Evolutionary conservation across 2,113 vertebrate species (phyloP), one percentile per base, ranked within the genome.

Genomic region (Gobiocypris rarus): DNA sequence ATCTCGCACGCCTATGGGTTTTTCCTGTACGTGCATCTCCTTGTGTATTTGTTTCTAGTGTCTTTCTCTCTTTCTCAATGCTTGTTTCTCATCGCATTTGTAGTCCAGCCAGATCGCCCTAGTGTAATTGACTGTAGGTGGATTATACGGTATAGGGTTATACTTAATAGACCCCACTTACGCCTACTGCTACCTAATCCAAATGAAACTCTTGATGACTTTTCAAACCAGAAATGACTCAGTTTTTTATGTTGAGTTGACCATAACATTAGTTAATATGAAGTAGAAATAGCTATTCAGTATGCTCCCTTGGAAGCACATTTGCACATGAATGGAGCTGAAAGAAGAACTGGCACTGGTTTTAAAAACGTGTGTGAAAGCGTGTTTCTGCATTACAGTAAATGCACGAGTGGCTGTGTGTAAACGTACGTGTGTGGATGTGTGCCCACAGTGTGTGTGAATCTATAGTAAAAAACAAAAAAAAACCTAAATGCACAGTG

Each of bases 281-380:
- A n/a, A 38, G 54, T 43, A 67, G 38, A 63, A 80, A 52, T 26
- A 50, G 77, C 24, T 19, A 67, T 50, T 80, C 22, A 84, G 24
- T 22, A 11, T 15, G 9, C 50, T 41, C 6, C 58, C 38, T 4
- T 48, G 15, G 17, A 63, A 61, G 24, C 22, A 24, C 11, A 86
- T 86, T 86, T 86, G 74, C 43, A 83, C 28, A 41, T 43, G 45
- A 84, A 76, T 59, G 14, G n/a, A 54, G 14, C 28, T 54, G 17
- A 54, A 74, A 70, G 59, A 24, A 58, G 52, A 54, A 45, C 59
- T 67, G 65, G 10, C 54, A 80, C 9, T 0, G 26, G 17, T 22
- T 14, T 67, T 19, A 48, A 65, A 80, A 80, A 67, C 5, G 26
- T 80, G 77, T 65, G 3, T 0, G 41, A 31, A 48, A 67, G 59